Percentiles rank a stretch among this genome's conserved stretches.
phyloP scores from a whole-genome alignment of 2,113 vertebrate species.

The Nymphicus hollandicus region DNA sequence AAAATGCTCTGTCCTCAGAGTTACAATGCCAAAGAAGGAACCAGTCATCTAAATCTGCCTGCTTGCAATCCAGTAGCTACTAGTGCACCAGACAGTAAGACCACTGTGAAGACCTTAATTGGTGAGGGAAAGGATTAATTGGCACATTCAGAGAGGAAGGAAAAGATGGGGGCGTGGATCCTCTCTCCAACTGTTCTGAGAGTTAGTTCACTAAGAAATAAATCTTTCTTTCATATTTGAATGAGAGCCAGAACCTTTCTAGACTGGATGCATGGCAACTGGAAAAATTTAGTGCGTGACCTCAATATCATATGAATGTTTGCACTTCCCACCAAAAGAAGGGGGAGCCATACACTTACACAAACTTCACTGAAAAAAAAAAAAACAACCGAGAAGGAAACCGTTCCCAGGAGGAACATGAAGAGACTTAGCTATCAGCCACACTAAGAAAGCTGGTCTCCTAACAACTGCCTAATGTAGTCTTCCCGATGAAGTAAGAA shows the following conservation, averaged over 20 bases:
- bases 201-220: constrained; percentile 34
- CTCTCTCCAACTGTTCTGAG: constrained; percentile 35
- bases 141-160: constrained; percentile 38
- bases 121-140: neutral
- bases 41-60: neutral
- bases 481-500: neutral
- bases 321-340: constrained; percentile 2
- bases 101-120: constrained; percentile 28
- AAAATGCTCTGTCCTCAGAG: neutral
- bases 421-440: neutral
- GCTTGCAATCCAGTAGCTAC: neutral
- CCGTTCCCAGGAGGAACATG: neutral
- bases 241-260: constrained; percentile 9
- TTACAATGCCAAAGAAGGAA: neutral
- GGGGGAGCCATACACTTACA: neutral
- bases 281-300: neutral
- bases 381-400: neutral
- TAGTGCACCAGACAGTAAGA: neutral
- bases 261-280: constrained; percentile 18
- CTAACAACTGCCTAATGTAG: neutral
- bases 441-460: neutral
- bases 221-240: constrained; percentile 54
- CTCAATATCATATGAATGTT: neutral
- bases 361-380: neutral
- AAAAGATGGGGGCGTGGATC: constrained; percentile 60